Evolutionary conservation across 1,140 invertebrate genomes (phyloP), one percentile per base, ranked within the genome.

Genomic region (Lordiphosa collinella): DNA sequence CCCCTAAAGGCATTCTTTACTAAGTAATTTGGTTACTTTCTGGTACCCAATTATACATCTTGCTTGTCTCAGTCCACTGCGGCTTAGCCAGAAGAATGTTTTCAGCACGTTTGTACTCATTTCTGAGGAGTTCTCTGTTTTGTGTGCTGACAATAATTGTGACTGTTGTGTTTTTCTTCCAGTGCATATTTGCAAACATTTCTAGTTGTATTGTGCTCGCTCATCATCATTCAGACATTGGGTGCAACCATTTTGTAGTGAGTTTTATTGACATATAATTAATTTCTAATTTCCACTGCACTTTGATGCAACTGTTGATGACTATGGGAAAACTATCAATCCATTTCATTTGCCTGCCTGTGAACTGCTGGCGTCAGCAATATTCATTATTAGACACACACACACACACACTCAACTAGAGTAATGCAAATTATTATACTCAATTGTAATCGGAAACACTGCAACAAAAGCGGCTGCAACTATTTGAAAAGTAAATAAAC

Each of bases 191-290:
- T 29, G 25, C 25, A 29, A 29, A 29, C 6, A 29, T 36, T 13
- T 49, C 16, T 49, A 35, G 36, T 49, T 31, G 47, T 13, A 25
- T 7, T 5, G 25, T 29, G 7, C 6, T 29, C 25, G 25, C 25
- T 8, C 25, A 8, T 29, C 25, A 29, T 29, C 12, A 44, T 18
- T 56, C 41, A 58, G 18, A 18, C 40, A 44, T 43, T 7, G n/a
- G 29, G 31, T 32, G 12, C 1, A 14, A 32, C 34, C 31, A 49
- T 66, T 32, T 50, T 35, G 32, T 11, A 35, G 18, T 25, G 44
- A 53, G 59, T 57, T 41, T 48, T 68, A 64, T 68, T 68, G 64
- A 68, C 64, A 68, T 67, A 68, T 68, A 68, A 68, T 68, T 68
- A 68, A 68, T 68, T 68, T 53, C 48, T 47, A 53, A 31, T 16